These are phyloP conservation scores for Drepanosiphum platanoidis DNA, from an alignment of 2,888 invertebrate genomes.

Conservation along the genomic window DNA sequence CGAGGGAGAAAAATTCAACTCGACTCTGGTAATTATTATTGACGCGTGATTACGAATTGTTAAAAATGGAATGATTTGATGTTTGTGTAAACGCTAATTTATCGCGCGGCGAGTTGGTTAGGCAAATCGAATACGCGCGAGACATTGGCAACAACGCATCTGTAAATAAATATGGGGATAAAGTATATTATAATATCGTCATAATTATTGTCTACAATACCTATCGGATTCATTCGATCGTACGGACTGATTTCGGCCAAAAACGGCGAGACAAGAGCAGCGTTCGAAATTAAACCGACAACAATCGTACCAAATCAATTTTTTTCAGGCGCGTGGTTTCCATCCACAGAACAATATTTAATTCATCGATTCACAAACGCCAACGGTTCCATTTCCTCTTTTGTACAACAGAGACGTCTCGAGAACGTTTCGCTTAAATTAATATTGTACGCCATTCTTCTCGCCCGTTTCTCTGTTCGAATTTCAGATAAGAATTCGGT, in stretches of 20 bases:
- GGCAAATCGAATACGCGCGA: not conserved
- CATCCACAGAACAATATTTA: not conserved
- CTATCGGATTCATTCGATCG: not conserved
- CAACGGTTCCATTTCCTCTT: not conserved
- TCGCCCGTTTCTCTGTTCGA: not conserved
- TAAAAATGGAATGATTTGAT: too few relatives aligned
- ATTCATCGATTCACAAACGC: not conserved
- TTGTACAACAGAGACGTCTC: not conserved
- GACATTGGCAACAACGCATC: not conserved
- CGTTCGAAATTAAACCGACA: too few relatives aligned
- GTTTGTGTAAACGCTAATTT: not conserved
- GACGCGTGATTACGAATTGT: too few relatives aligned
- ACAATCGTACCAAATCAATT: not conserved
- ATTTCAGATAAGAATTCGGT: not conserved
- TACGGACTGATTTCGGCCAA: not conserved
- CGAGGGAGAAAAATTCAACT: too few relatives aligned
- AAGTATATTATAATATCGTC: too few relatives aligned
- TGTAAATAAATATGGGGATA: too few relatives aligned
- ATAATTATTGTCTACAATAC: not conserved
- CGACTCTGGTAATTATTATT: too few relatives aligned
- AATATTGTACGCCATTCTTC: not conserved
- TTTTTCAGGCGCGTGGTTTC: not conserved
- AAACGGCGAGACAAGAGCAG: not conserved
- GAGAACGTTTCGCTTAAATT: not conserved
- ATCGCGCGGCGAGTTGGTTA: not conserved